Conservation (phyloP, 37 sponge, comb jelly and placozoan species). For the Corticium candelabrum region DNA sequence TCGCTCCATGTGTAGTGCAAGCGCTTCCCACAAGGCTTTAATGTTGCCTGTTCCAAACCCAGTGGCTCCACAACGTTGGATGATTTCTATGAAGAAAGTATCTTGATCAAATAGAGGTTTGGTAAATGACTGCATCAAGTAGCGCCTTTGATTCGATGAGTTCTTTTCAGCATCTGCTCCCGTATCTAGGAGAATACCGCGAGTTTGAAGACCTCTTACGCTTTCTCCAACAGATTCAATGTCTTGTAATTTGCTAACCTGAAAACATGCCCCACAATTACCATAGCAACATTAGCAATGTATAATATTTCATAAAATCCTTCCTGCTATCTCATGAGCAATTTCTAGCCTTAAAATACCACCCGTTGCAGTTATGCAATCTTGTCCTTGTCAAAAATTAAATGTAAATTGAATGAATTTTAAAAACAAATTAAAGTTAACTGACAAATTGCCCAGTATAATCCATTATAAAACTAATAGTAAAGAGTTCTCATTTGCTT, state of each 20-base stretch:
- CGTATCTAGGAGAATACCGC: slow-evolving; percentile 9
- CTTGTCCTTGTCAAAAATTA: too few species aligned
- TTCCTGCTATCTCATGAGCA: too few species aligned
- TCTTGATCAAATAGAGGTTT: slow-evolving; percentile 40
- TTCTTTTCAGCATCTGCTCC: neutral
- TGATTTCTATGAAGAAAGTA: slow-evolving; percentile 55
- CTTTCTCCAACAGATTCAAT: slow-evolving; percentile 6
- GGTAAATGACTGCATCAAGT: slow-evolving; percentile 59
- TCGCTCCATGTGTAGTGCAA: slow-evolving; percentile 21
- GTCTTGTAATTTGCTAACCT: neutral
- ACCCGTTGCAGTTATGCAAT: too few species aligned
- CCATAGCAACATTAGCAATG: too few species aligned
- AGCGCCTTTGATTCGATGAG: too few species aligned
- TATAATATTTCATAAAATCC: too few species aligned
- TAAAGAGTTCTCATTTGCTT: too few species aligned
- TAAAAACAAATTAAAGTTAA: too few species aligned
- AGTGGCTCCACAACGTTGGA: slow-evolving; percentile 35
- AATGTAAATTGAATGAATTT: too few species aligned
- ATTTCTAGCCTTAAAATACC: too few species aligned
- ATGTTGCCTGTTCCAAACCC: slow-evolving; percentile 64
- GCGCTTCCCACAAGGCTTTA: slow-evolving; percentile 44
- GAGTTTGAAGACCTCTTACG: neutral
- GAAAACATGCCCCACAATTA: neutral
- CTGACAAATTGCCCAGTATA: too few species aligned
- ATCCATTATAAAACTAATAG: too few species aligned